A percentile compares a stretch with the other conserved stretches of the same genome.
These are phyloP conservation scores for Drosophila neonasuta DNA, from an alignment of 2,888 invertebrate species.

Conservation along the genomic window DNA sequence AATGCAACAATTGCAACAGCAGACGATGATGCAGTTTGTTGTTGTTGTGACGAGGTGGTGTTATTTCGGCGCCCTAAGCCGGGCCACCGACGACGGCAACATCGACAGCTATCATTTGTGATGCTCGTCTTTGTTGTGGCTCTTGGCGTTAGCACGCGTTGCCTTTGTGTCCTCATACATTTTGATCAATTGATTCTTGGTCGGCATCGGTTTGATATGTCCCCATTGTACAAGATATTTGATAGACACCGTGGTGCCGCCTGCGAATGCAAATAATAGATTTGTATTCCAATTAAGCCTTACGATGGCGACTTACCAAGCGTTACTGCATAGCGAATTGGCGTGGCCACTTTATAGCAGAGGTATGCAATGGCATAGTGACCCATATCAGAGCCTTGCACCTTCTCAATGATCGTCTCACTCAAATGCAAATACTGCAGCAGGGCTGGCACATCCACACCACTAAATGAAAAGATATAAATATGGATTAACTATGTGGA, in stretches of 20 bases:
- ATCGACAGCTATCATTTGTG: constrained; percentile 56
- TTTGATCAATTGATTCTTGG: constrained; percentile 85
- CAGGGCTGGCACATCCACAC: constrained; percentile 92
- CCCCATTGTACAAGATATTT: constrained; percentile 91
- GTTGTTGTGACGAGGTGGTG: constrained; percentile 20
- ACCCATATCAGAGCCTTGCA: constrained; percentile 92
- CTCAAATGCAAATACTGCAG: constrained; percentile 90
- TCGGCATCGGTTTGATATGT: constrained; percentile 91
- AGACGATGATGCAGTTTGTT: neutral
- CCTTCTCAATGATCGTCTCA: constrained; percentile 89
- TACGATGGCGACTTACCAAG: constrained; percentile 84
- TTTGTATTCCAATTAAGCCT: too few relatives aligned
- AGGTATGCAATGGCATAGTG: constrained; percentile 94
- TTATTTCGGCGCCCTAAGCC: constrained; percentile 14
- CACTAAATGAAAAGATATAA: constrained; percentile 84
- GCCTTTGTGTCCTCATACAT: constrained; percentile 84
- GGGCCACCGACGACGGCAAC: constrained; percentile 1
- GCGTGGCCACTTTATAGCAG: constrained; percentile 96
- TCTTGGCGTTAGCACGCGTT: constrained; percentile 70
- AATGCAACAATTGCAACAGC: constrained; percentile 20
- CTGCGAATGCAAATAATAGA: constrained; percentile 80
- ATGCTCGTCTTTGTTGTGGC: constrained; percentile 52
- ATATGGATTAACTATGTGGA: too few relatives aligned
- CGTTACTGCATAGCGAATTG: constrained; percentile 95
- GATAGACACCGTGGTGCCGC: constrained; percentile 93